Evolutionary conservation across 2,113 vertebrate species (phyloP).

Genomic region (Rhinogobius similis): DNA sequence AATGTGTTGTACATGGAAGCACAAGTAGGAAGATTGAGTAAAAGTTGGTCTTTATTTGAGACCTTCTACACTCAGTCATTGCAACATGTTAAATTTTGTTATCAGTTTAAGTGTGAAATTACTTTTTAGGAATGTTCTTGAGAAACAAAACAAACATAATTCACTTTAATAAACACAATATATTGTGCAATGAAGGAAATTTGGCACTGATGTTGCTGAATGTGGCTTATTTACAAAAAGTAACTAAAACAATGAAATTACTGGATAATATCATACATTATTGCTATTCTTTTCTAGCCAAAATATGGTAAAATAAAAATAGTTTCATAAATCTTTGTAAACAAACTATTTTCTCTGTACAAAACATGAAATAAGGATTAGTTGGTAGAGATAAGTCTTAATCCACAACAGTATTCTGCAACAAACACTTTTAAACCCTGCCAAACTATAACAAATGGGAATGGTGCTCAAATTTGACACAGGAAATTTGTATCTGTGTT

Average conservation of each 20-base stretch:
- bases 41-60: too few relatives aligned
- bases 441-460: slow-evolving; percentile 28
- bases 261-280: slow-evolving; percentile 33
- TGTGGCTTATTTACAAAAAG: slow-evolving; percentile 35
- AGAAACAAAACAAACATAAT: slow-evolving; percentile 38
- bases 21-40: slow-evolving; percentile 9
- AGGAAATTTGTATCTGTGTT: slow-evolving; percentile 34
- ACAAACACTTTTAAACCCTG: slow-evolving; percentile 24
- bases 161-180: slow-evolving; percentile 32
- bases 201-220: slow-evolving; percentile 44
- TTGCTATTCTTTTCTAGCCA: slow-evolving; percentile 44
- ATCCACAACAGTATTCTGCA: slow-evolving; percentile 31
- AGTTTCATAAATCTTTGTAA: slow-evolving; percentile 57
- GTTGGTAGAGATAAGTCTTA: slow-evolving; percentile 21
- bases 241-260: slow-evolving; percentile 29
- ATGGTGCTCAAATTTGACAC: slow-evolving; percentile 30
- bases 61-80: too few relatives aligned
- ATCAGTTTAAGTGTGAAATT: slow-evolving; percentile 19
- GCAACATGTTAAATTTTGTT: neutral
- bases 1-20: slow-evolving; percentile 49
- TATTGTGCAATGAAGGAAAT: slow-evolving; percentile 33
- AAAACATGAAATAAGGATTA: slow-evolving; percentile 40
- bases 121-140: slow-evolving; percentile 42
- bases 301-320: slow-evolving; percentile 58
- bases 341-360: slow-evolving; percentile 56